phyloP scores from a whole-genome alignment of 2,797 vertebrate genomes.

The Cynodonichthys magdalenae region DNA sequence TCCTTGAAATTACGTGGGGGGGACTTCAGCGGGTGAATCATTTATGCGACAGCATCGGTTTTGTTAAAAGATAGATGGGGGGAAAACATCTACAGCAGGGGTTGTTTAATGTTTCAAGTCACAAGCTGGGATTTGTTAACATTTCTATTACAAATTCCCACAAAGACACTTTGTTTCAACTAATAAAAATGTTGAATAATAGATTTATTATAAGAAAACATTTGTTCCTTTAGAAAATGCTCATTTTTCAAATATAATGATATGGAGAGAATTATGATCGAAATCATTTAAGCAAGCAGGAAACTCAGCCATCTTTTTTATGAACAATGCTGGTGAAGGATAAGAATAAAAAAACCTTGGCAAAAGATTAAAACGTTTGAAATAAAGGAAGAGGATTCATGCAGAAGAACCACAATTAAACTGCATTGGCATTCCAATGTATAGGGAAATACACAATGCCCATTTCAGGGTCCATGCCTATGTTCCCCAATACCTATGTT shows the following conservation, averaged over 20 bases:
- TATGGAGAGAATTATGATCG: no score
- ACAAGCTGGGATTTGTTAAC: constrained; percentile 25
- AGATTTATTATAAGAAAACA: not conserved
- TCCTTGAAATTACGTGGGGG: constrained; percentile 33
- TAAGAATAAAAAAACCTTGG: not conserved
- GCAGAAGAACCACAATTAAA: not conserved
- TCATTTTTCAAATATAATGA: no score
- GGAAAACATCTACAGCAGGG: constrained; percentile 36
- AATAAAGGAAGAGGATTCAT: not conserved
- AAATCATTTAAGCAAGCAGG: no score
- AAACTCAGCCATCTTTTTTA: not conserved
- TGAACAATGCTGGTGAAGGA: constrained; percentile 1
- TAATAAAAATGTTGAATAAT: constrained; percentile 24
- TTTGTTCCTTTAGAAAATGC: not conserved
- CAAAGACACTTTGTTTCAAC: constrained; percentile 16
- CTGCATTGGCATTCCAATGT: not conserved
- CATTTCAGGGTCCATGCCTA: no score
- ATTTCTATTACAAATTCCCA: constrained; percentile 27
- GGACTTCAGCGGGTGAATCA: constrained; percentile 53
- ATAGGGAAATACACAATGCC: no score
- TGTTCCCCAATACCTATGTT: no score
- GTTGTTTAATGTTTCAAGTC: constrained; percentile 38
- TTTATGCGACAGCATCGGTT: constrained; percentile 62
- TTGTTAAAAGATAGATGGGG: constrained; percentile 42
- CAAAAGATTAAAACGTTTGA: not conserved